Percentiles rank a stretch among this genome's conserved stretches.
Conservation (phyloP, 2,797 vertebrate species). For the Furcifer pardalis region DNA sequence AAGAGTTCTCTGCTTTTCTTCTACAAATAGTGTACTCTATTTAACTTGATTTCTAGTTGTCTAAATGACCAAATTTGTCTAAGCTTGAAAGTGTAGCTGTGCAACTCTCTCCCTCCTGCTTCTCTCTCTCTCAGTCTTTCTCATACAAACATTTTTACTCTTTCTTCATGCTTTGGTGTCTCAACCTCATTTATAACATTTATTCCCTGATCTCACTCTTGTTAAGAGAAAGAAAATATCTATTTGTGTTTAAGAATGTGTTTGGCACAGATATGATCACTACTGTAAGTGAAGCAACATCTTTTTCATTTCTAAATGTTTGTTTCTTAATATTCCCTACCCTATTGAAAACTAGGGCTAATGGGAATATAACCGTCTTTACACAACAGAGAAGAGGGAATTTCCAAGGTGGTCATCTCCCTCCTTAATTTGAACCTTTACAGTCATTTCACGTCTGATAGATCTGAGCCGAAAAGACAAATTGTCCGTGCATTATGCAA, state of each 20-base stretch:
- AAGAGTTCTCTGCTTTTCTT: too few relatives aligned
- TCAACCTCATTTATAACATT: neutral
- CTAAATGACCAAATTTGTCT: too few relatives aligned
- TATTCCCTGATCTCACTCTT: neutral
- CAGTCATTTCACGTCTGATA: slow-evolving; percentile 72
- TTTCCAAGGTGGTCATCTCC: slow-evolving; percentile 70
- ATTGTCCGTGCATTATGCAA: slow-evolving; percentile 70
- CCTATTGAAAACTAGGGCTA: slow-evolving; percentile 49
- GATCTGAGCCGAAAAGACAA: slow-evolving; percentile 61
- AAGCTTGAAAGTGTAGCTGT: too few relatives aligned
- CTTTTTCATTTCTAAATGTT: slow-evolving; percentile 60
- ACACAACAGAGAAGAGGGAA: slow-evolving; percentile 59
- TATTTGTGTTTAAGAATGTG: neutral
- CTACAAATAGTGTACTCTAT: too few relatives aligned
- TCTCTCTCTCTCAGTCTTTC: too few relatives aligned
- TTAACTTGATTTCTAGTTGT: too few relatives aligned
- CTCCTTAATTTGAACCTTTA: slow-evolving; percentile 57
- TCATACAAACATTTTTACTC: too few relatives aligned
- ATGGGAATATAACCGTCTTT: slow-evolving; percentile 61
- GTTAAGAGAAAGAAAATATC: neutral
- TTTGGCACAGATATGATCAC: slow-evolving; percentile 1
- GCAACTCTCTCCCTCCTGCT: too few relatives aligned
- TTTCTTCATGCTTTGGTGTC: too few relatives aligned
- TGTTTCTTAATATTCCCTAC: slow-evolving; percentile 54
- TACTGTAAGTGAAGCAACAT: slow-evolving; percentile 52